Percentiles rank a stretch among this genome's conserved stretches.
Conservation (phyloP, 2,888 invertebrate species). For the Vesta saturnalis region DNA sequence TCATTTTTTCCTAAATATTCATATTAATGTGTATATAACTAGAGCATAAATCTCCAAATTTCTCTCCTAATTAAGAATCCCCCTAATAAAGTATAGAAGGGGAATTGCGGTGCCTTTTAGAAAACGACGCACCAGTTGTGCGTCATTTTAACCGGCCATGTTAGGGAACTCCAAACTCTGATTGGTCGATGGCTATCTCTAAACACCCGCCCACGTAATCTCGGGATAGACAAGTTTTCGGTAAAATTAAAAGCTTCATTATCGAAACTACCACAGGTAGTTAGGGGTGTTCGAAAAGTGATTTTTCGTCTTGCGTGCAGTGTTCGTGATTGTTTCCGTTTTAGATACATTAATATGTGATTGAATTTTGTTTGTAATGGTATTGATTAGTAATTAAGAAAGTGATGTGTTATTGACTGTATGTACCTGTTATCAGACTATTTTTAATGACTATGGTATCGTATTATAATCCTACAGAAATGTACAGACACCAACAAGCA, state of each 20-base stretch:
- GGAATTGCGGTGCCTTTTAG: slow-evolving; percentile 7
- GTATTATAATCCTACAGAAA: slow-evolving; percentile 74
- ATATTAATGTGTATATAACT: too few relatives aligned
- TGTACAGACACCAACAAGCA: slow-evolving; percentile 50
- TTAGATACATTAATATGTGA: not conserved
- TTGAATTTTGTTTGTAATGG: not conserved
- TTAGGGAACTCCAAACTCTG: slow-evolving; percentile 39
- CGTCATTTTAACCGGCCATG: slow-evolving; percentile 52
- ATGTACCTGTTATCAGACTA: not conserved
- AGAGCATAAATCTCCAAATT: not conserved
- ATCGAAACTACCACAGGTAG: slow-evolving; percentile 11
- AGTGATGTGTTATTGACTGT: slow-evolving; percentile 1
- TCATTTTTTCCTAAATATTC: too few relatives aligned
- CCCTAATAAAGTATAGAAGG: not conserved
- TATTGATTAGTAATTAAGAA: not conserved
- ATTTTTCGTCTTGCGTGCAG: slow-evolving; percentile 7
- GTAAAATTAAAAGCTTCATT: slow-evolving; percentile 18
- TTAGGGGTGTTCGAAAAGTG: slow-evolving; percentile 8
- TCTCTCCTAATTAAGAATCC: slow-evolving; percentile 9
- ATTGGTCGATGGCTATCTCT: slow-evolving; percentile 47
- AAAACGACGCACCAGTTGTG: slow-evolving; percentile 44
- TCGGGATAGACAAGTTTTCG: slow-evolving; percentile 9
- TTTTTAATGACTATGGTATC: slow-evolving; percentile 69
- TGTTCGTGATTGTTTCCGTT: slow-evolving; percentile 5
- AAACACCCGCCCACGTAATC: slow-evolving; percentile 21